Base-by-base conservation (phyloP, 2,888 invertebrate genomes). In the Galerucella calmariensis region DNA sequence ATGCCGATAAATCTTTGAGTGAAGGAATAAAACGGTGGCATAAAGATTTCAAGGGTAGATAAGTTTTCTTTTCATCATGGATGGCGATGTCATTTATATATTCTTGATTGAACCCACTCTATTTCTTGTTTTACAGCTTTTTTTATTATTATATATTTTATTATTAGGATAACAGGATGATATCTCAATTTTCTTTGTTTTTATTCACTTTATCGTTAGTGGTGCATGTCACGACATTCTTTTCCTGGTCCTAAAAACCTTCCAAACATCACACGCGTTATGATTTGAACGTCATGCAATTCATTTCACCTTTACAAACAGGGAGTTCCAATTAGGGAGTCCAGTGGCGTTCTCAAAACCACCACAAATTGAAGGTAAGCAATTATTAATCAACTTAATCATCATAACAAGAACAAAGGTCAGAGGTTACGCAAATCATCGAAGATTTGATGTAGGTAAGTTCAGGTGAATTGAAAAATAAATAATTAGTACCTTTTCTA, bases 1-100 rank as follows among this genome's bases (percentile, higher is more conserved):
- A 65, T 65, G 65, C 63, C 59, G 65, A 71, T 71, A 71, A 71
- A 71, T 63, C 53, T 71, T 56, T n/a, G 56, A 71, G 71, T 27
- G 65, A 65, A 71, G 71, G 71, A 71, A 71, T 71, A 71, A 65
- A 71, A 35, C 62, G 51, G n/a, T 70, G 24, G 48, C 59, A 62
- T 63, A 63, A 53, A 58, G 71, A 71, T 71, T 70, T 24, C 20
- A 62, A 46, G 71, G 65, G 71, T 41, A 71, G 65, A 71, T 71
- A 71, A 56, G 56, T 65, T 65, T 20, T 65, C 46, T 61, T 65
- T 65, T 46, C 63, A 65, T 46, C 63, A 65, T 65, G 46, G 63
- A 44, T 16, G 46, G 63, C 20, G 16, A 65, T 46, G 63, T 16
- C 56, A 56, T 16, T 56, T 56, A 56, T 56, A 56, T 16, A 56